Evolutionary conservation across 2,113 vertebrate species (phyloP), one percentile per base, ranked within the genome.

Genomic region (Corythaeola cristata): DNA sequence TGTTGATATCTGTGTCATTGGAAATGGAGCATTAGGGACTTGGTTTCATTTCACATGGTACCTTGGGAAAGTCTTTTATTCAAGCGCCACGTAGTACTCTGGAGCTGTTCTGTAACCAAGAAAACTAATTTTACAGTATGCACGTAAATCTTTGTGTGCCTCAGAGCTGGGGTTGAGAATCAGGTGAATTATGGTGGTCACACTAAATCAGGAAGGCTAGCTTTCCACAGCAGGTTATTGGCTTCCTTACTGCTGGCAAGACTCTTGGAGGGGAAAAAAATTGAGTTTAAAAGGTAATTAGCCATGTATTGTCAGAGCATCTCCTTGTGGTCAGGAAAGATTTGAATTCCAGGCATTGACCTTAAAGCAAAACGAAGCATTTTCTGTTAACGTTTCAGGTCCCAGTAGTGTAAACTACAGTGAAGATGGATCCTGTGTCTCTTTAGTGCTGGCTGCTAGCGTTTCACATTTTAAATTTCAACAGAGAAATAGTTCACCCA

Each of bases 11-110:
- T 69, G 18, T 79, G 53, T 93, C 80, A 15, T 22, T 92, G 88
- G 87, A 91, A 96, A 93, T 9, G 11, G 81, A 94, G 35, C 87
- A 33, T 66, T 85, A 60, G 85, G 88, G 67, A 69, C 49, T 93
- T 82, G 33, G 45, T 89, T 95, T 91, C 76, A 93, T 85, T 75
- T 96, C 56, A 44, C 13, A 6, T 15, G 27, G 66, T 71, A 72
- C 86, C 60, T 73, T 45, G 74, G 90, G 86, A 80, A 92, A 68
- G 71, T 67, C 68, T 35, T 58, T 27, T 74, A 73, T 81, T 72
- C 30, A 73, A 17, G 22, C 58, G 41, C 78, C 79, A 30, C n/a
- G 10, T 15, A 64, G 52, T 77, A 33, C 33, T 3, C 41, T 76
- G 18, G 30, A 91, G 49, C 50, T 50, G 15, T 88, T 91, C 80